Base-by-base conservation (phyloP, 2,888 invertebrate genomes). In the Linnaemya tessellans region DNA sequence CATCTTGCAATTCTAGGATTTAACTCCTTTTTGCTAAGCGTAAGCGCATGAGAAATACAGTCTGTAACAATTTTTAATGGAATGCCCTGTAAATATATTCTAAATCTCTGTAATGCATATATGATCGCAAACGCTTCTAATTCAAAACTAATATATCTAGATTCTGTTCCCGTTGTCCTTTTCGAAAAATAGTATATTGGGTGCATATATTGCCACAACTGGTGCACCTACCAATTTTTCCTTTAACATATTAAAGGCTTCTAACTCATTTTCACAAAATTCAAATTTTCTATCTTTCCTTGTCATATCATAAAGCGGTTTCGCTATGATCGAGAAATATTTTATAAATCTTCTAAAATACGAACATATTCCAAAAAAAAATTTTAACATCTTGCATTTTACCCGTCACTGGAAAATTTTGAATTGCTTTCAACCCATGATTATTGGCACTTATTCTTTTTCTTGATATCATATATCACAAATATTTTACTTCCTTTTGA, bases 141-240 rank as follows among this genome's bases (percentile, higher is more conserved):
- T 7, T 65, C 46, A 4, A 65, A 65, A 2, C 65, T 65, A 15
- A 46, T 25, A 46, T 46, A 65, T 1, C 5, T 15, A 1, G 46
- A 65, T 10, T 65, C 46, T 9, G 49, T 70, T 7, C 79, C 64
- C 4, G 75, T 75, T 1, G 75, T 82, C n/a, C 79, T 71, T 46
- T 74, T 88, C 20, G 89, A 90, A 80, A 90, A 91, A 80, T 88
- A 91, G 62, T 88, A 89, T 8, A 91, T 88, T 0, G 91, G 90
- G 64, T 62, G 91, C 84, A 68, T 89, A 92, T 11, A 91, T 58
- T 15, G 85, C 84, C 2, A 86, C 30, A 15, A 86, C 62, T 15
- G 86, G 86, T 9, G 84, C 25, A 0, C 77, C 54, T 15, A 78
- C 11, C 62, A 86, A 22, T 43, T 84, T 83, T 0, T 25, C 10